Percentiles rank a stretch among this genome's conserved stretches.
These are phyloP conservation scores for Centruroides sculpturatus DNA, from an alignment of 1,140 invertebrate species.

Conservation along the genomic window DNA sequence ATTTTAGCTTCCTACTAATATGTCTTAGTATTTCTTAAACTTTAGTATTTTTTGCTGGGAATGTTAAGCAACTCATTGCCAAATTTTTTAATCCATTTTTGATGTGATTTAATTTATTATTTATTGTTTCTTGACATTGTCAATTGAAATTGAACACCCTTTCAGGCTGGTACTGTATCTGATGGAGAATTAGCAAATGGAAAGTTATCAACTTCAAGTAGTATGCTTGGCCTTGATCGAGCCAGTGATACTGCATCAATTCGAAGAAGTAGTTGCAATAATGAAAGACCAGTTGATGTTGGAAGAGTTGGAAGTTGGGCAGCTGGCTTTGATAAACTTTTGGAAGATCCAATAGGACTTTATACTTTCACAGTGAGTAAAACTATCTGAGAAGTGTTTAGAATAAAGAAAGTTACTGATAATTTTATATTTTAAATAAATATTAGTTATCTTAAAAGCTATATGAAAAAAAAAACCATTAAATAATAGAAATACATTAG, in stretches of 20 bases:
- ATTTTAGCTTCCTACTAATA: no score
- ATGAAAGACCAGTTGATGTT: slow-evolving; percentile 24
- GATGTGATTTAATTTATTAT: background rate
- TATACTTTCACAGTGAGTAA: slow-evolving; percentile 72
- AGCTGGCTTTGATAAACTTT: slow-evolving; percentile 71
- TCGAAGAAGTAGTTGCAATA: slow-evolving; percentile 16
- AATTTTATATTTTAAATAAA: no score
- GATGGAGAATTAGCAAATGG: slow-evolving; percentile 21
- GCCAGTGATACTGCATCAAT: slow-evolving; percentile 17
- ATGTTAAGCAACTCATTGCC: background rate
- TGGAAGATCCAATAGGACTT: slow-evolving; percentile 69
- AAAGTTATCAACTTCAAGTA: slow-evolving; percentile 12
- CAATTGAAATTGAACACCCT: background rate
- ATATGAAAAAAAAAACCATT: no score
- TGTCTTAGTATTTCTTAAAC: no score
- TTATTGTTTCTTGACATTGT: background rate
- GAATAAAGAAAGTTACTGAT: no score
- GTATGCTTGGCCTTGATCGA: slow-evolving; percentile 16
- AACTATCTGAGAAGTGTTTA: background rate
- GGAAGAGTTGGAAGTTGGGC: slow-evolving; percentile 49
- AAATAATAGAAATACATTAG: no score
- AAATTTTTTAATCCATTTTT: background rate
- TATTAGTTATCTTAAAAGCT: no score
- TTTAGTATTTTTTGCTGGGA: no score
- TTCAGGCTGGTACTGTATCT: slow-evolving; percentile 17